Evolutionary conservation across 2,797 vertebrate genomes (phyloP), one percentile per base, ranked within the genome.

Genomic region (Rhinella marina): DNA sequence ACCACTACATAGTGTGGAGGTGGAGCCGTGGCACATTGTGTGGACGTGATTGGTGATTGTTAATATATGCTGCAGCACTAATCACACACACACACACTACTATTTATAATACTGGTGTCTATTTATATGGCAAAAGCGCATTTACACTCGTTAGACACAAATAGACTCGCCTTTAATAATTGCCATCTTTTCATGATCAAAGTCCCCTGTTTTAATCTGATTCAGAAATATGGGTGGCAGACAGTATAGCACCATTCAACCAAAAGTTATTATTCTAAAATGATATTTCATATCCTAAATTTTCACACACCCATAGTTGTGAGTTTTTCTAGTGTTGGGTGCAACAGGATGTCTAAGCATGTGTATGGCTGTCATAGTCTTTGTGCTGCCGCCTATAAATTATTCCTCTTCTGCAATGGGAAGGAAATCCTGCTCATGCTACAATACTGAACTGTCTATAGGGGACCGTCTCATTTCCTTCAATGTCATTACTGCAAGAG

Each of bases 381-480:
- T 87, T 87, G 56, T 88, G 32, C 64, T 79, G 32, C 52, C 82
- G 61, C 72, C 54, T 73, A 76, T 76, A 52, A 88, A 54, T 27
- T 27, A 72, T 50, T 79, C 48, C 48, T 62, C 48, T 61, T 17
- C 57, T 72, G 27, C 27, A 70, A 29, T 76, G 14, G 21, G 56
- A 76, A 88, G 87, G 83, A 88, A 81, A 88, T 88, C 83, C 87
- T 88, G 87, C 78, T 25, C 81, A 50, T 54, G 21, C n/a, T 25
- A 84, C 66, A 77, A 84, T 88, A 68, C n/a, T 66, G 82, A 14
- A 81, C 54, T 41, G 25, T 62, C 62, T 81, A 54, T 57, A 48
- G 66, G 29, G 27, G 64, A 59, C 81, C 19, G 78, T 7, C 66
- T 77, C 29, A 80, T 88, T 88, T 88, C 82, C 87, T 88, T 50